Conservation (phyloP, 1,140 invertebrate genomes). For the Papilio glaucus region DNA sequence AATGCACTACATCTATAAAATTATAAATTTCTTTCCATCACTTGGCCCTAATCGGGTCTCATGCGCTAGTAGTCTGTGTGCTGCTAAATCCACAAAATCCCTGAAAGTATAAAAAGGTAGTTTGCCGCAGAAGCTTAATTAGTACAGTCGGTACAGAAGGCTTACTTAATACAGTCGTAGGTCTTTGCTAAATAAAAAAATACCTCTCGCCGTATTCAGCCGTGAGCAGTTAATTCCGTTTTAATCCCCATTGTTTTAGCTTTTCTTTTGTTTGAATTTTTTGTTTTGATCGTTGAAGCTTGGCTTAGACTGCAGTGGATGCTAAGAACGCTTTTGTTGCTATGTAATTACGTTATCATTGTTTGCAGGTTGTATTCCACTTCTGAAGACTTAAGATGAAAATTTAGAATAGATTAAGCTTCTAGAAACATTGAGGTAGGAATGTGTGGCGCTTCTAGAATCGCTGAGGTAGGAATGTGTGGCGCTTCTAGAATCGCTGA, state of each 20-base stretch:
- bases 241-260: slow-evolving; percentile 12
- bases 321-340: neutral
- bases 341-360: neutral
- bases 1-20: too few relatives aligned
- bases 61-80: too few relatives aligned
- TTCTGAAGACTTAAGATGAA: neutral
- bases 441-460: too few relatives aligned
- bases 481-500: too few relatives aligned
- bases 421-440: too few relatives aligned
- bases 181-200: slow-evolving; percentile 18
- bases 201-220: slow-evolving; percentile 10
- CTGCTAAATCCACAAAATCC: too few relatives aligned
- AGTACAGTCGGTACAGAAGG: slow-evolving; percentile 10
- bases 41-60: too few relatives aligned
- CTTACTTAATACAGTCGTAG: neutral
- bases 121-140: neutral
- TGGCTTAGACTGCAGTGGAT: slow-evolving; percentile 4
- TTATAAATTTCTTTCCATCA: too few relatives aligned
- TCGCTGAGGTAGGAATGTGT: too few relatives aligned
- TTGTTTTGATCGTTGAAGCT: slow-evolving; percentile 16
- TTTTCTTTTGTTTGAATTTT: slow-evolving; percentile 18
- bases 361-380: neutral
- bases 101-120: too few relatives aligned
- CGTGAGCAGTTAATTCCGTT: slow-evolving; percentile 26
- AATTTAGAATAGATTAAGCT: too few relatives aligned